Evolutionary conservation across 2,888 invertebrate species (phyloP).

Genomic region (Autographa pulchrina): DNA sequence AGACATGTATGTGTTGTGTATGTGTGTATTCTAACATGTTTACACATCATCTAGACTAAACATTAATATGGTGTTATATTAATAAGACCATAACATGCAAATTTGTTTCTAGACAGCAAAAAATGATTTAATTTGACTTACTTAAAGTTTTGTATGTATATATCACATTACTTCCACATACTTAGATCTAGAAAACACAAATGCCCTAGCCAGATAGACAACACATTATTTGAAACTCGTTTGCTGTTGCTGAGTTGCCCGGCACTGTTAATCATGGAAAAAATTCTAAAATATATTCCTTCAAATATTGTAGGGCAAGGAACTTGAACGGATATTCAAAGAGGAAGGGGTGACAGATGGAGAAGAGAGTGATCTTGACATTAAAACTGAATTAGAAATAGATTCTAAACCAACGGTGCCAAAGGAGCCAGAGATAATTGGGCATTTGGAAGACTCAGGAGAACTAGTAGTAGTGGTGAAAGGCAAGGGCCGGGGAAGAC

Average conservation of each 20-base stretch:
- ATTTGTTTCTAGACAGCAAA: too few species aligned
- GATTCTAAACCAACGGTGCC: slow-evolving; percentile 60
- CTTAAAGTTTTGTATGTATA: too few species aligned
- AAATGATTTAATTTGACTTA: too few species aligned
- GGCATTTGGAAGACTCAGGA: slow-evolving; percentile 91
- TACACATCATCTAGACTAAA: neutral
- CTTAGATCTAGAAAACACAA: too few species aligned
- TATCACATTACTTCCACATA: too few species aligned
- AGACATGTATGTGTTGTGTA: neutral
- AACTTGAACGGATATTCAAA: slow-evolving; percentile 92
- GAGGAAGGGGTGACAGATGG: slow-evolving; percentile 93
- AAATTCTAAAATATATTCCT: neutral
- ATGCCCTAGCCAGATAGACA: too few species aligned
- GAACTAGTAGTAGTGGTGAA: slow-evolving; percentile 90
- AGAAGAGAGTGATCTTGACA: slow-evolving; percentile 85
- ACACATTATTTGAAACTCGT: too few species aligned
- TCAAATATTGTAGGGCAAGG: slow-evolving; percentile 89
- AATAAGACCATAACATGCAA: too few species aligned
- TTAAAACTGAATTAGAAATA: slow-evolving; percentile 58
- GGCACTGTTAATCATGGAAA: too few species aligned
- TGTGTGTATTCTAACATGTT: neutral
- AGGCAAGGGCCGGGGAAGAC: slow-evolving; percentile 88
- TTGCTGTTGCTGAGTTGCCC: too few species aligned
- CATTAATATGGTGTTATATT: neutral
- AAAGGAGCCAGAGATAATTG: slow-evolving; percentile 90